These are phyloP conservation scores for Laterallus jamaicensis DNA, from an alignment of 2,113 vertebrate species.

Conservation along the genomic window DNA sequence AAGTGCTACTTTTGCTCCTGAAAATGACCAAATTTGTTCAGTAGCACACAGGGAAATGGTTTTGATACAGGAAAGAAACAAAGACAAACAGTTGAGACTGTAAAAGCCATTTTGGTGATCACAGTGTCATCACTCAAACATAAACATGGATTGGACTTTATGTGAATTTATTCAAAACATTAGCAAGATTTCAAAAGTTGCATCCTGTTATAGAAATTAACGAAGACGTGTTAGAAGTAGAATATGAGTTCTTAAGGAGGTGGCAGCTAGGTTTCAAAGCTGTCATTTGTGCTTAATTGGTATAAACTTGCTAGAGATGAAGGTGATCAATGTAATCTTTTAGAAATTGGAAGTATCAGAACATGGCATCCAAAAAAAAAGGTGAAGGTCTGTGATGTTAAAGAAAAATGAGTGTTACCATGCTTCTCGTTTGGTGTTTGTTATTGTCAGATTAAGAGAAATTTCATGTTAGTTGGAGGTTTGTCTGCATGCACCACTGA, in stretches of 20 bases:
- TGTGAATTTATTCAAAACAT: not conserved
- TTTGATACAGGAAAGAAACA: not conserved
- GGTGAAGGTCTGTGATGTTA: not conserved
- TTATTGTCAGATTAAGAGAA: not conserved
- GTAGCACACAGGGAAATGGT: not conserved
- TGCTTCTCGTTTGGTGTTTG: not conserved
- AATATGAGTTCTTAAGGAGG: not conserved
- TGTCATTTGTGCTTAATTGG: not conserved
- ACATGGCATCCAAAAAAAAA: not conserved
- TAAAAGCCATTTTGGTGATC: not conserved
- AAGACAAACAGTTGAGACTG: not conserved
- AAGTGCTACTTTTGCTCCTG: not conserved
- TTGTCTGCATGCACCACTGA: not conserved
- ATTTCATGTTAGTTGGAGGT: not conserved
- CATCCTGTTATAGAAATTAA: not conserved
- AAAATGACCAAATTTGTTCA: not conserved
- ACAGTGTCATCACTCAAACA: not conserved
- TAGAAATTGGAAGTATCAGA: not conserved
- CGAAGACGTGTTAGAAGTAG: accelerated
- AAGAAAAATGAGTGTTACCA: not conserved
- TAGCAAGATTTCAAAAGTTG: not conserved
- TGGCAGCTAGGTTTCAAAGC: not conserved
- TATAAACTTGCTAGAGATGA: not conserved
- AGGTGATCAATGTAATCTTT: not conserved
- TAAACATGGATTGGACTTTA: not conserved